Conservation (phyloP, 1,140 invertebrate genomes). For the Megalonaias nervosa region DNA sequence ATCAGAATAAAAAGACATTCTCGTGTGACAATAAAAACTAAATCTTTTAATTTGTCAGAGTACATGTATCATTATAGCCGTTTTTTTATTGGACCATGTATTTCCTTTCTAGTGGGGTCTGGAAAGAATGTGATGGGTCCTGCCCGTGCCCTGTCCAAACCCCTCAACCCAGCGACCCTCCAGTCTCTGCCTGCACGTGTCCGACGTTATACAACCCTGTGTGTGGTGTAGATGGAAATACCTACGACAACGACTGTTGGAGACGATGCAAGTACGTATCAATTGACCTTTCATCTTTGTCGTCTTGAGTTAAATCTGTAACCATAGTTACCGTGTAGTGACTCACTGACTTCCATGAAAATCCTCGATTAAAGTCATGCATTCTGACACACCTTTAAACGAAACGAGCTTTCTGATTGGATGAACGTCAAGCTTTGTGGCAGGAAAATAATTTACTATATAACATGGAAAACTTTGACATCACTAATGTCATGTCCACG, state of each 20-base stretch:
- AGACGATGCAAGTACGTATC: constrained; percentile 25
- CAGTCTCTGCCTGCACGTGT: constrained; percentile 11
- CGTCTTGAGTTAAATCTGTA: no score
- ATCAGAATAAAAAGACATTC: neutral
- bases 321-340: no score
- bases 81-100: neutral
- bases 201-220: constrained; percentile 17
- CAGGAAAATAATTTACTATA: no score
- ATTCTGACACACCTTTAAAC: no score
- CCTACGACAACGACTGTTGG: constrained; percentile 23
- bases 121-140: neutral
- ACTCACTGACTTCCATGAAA: no score
- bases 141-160: neutral
- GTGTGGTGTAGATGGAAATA: constrained; percentile 8
- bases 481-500: no score
- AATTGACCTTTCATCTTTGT: no score
- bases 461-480: no score
- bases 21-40: neutral
- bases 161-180: constrained; percentile 3
- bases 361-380: no score
- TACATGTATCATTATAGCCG: neutral
- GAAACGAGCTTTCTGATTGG: no score
- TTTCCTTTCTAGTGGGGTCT: neutral
- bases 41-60: neutral
- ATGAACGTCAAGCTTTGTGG: no score